Base-by-base conservation (phyloP, 1,140 invertebrate genomes). In the Augochlora pura region DNA sequence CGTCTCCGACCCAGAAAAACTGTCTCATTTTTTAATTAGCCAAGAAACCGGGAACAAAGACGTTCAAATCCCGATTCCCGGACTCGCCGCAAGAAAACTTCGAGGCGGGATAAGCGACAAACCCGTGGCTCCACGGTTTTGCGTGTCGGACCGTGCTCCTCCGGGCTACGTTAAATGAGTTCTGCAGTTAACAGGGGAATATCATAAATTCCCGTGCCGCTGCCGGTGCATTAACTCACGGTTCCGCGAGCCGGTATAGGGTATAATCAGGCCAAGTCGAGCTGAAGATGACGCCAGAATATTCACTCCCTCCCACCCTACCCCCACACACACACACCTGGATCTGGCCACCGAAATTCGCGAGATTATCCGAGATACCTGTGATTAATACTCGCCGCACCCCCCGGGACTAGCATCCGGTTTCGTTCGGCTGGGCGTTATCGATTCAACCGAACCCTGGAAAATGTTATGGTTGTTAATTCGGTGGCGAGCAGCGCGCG, bases 301-400 rank as follows among this genome's bases (percentile, higher is more conserved):
- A 81, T 77, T 42, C 70, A 25, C 16, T 0, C 23, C n/a, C 63
- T 39, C 27, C 54, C 46, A 12, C 23, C 66, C 32, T 25, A 21
- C 49, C 27, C 16, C 16, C 0, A 1, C 8, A 12, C 42, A 39
- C 3, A 9, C 5, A 38, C n/a, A n/a, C n/a, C n/a, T n/a, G n/a
- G n/a, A n/a, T n/a, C n/a, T n/a, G 21, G 64, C 42, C 54, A 9
- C 42, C 62, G 63, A 79, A 79, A 79, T 79, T 79, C 64, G 76
- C 57, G 69, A 57, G 76, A 82, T 82, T 82, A 82, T 69, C 76
- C 80, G 68, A 64, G 76, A 82, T 73, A 82, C 65, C 76, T 64
- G 52, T 79, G 80, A 82, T 82, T 82, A 82, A 82, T 82, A 82
- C 67, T 52, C 39, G 62, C 42, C 67, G n/a, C n/a, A n/a, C n/a